phyloP scores from a whole-genome alignment of 2,888 invertebrate species.

The Arctia plantaginis region DNA sequence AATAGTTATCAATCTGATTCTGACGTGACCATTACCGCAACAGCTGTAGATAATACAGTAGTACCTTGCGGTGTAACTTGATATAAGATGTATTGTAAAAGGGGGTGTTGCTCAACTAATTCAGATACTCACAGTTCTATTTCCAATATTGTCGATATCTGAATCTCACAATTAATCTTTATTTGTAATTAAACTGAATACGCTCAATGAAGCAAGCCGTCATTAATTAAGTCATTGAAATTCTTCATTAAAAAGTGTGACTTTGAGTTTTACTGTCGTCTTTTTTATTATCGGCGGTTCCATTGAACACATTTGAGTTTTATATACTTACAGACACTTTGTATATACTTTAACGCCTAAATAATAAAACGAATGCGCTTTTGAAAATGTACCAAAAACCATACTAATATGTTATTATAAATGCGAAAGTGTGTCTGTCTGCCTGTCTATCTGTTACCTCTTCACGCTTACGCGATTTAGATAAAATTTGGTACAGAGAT shows the following conservation, averaged over 20 bases:
- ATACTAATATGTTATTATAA: too few relatives aligned
- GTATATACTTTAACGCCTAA: neutral
- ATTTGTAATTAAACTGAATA: slow-evolving; percentile 2
- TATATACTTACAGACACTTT: neutral
- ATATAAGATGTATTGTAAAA: slow-evolving; percentile 15
- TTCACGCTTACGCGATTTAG: too few relatives aligned
- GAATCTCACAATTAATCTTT: neutral
- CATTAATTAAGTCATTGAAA: neutral
- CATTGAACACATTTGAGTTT: neutral
- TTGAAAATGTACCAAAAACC: neutral
- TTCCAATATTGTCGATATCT: neutral
- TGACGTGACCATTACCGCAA: slow-evolving; percentile 20
- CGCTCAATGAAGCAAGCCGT: neutral
- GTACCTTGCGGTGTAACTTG: slow-evolving; percentile 40
- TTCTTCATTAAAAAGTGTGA: neutral
- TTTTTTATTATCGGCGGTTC: neutral
- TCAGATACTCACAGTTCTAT: neutral
- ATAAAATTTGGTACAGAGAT: too few relatives aligned
- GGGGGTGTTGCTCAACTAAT: neutral
- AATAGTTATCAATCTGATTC: slow-evolving; percentile 7
- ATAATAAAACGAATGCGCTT: neutral
- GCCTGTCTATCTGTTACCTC: too few relatives aligned
- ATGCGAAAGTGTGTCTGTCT: too few relatives aligned
- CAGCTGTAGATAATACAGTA: slow-evolving; percentile 24
- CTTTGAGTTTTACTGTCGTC: neutral